Evolutionary conservation across 2,797 vertebrate genomes (phyloP).

Genomic region (Diceros bicornis): DNA sequence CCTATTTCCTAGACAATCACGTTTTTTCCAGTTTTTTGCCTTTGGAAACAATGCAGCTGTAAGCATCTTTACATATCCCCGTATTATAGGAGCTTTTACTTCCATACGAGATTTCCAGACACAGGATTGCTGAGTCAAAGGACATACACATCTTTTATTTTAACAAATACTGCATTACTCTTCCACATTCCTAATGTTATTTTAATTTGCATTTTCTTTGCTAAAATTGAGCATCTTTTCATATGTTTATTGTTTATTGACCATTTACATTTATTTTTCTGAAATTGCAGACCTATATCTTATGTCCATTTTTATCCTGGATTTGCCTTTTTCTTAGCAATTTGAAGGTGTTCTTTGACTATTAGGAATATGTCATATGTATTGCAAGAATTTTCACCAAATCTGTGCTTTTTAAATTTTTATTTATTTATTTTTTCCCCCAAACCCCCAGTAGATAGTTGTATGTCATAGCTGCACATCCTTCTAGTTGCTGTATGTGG

Average conservation of each 20-base stretch:
- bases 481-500: too few species aligned
- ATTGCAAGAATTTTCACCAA: not conserved
- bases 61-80: not conserved
- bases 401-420: not conserved
- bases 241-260: not conserved
- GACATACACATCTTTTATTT: not conserved
- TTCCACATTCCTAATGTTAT: not conserved
- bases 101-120: not conserved
- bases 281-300: not conserved
- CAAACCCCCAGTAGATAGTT: too few species aligned
- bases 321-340: slow-evolving; percentile 4
- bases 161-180: not conserved
- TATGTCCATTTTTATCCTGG: not conserved
- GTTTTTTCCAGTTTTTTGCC: not conserved
- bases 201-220: not conserved
- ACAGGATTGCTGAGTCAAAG: not conserved
- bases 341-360: slow-evolving; percentile 27
- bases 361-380: not conserved
- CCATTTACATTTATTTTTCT: slow-evolving; percentile 5
- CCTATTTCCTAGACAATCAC: not conserved
- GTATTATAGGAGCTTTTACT: not conserved
- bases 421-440: too few species aligned
- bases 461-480: too few species aligned
- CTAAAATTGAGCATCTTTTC: not conserved
- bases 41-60: not conserved